These are phyloP conservation scores for Halotydeus destructor DNA, from an alignment of 1,140 invertebrate species.

Conservation along the genomic window DNA sequence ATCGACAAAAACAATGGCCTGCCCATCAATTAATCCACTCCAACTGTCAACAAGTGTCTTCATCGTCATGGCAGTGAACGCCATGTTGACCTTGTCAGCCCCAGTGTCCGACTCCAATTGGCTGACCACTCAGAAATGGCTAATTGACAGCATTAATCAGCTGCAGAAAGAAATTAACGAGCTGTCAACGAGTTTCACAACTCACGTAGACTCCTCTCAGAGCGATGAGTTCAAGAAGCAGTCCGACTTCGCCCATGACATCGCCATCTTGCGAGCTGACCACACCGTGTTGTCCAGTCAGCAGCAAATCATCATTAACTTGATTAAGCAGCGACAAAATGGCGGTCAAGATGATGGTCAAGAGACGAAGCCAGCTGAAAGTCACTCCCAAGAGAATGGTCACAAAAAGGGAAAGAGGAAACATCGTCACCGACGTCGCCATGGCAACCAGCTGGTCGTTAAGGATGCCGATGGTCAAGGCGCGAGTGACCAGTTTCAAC, in stretches of 20 bases:
- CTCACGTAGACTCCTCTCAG: conserved; percentile 2
- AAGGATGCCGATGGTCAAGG: background rate
- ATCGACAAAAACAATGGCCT: too few relatives aligned
- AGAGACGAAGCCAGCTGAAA: background rate
- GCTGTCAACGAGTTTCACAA: conserved; percentile 4
- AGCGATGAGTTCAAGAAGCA: background rate
- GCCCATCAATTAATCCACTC: too few relatives aligned
- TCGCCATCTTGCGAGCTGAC: conserved; percentile 7
- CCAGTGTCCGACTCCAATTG: too few relatives aligned
- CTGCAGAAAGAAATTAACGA: conserved; percentile 11
- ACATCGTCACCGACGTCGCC: background rate
- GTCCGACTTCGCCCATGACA: conserved; percentile 4
- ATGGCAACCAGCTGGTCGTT: background rate
- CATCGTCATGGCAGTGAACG: too few relatives aligned
- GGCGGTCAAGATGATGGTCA: background rate
- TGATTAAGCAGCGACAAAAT: conserved; percentile 8
- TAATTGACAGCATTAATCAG: conserved; percentile 14
- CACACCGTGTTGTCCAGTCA: conserved; percentile 9
- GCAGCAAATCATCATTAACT: conserved; percentile 12
- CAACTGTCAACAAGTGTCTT: too few relatives aligned
- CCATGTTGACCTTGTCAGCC: too few relatives aligned
- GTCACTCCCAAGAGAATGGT: background rate
- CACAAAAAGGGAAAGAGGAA: background rate
- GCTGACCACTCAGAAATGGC: conserved; percentile 13
- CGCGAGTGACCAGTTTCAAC: conserved; percentile 3